Conservation (phyloP, 2,113 vertebrate genomes). For the Delphinus delphis region DNA sequence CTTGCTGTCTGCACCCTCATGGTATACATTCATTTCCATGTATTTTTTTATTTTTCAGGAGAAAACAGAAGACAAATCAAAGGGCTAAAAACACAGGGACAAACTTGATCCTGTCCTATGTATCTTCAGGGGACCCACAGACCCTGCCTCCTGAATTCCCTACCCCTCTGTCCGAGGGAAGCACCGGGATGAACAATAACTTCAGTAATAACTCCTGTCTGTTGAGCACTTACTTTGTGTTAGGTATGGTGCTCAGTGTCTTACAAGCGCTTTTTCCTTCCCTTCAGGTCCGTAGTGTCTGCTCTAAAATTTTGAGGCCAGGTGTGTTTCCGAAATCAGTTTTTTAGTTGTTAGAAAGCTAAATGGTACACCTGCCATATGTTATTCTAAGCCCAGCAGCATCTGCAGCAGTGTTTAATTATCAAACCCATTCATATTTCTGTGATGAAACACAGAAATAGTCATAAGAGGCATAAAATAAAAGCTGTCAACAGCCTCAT, state of each 20-base stretch:
- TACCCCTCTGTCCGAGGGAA: background rate
- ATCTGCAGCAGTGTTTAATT: background rate
- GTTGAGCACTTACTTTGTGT: background rate
- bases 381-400: background rate
- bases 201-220: background rate
- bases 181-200: background rate
- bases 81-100: background rate
- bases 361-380: background rate
- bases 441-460: background rate
- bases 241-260: too few relatives aligned
- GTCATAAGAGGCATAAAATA: background rate
- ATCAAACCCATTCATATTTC: background rate
- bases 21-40: background rate
- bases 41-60: background rate
- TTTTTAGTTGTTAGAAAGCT: background rate
- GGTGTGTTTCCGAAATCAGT: too few relatives aligned
- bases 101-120: background rate
- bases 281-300: too few relatives aligned
- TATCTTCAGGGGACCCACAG: background rate
- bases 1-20: background rate
- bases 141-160: background rate
- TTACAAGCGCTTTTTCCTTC: too few relatives aligned
- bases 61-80: constrained; percentile 4
- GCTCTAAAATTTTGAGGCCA: too few relatives aligned
- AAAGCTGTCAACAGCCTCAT: background rate